These are phyloP conservation scores for Polydesmus complanatus DNA, from an alignment of 2,888 invertebrate genomes.

Conservation along the genomic window DNA sequence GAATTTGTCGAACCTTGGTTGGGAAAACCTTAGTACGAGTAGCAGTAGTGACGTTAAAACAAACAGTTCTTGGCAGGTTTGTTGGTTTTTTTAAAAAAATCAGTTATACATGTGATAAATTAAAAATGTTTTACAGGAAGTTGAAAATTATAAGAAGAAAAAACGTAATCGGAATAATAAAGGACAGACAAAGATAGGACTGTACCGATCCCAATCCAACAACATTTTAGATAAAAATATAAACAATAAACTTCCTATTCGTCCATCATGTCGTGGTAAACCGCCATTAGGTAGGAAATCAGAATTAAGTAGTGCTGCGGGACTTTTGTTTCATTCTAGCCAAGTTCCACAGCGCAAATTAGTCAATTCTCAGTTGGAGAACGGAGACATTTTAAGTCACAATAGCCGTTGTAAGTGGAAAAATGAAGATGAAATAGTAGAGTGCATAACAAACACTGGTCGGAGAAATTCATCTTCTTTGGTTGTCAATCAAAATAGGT, in stretches of 20 bases:
- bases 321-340: too few relatives aligned
- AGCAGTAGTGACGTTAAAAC: not conserved
- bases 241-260: not conserved
- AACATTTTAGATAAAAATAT: not conserved
- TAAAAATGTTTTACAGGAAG: not conserved
- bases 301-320: too few relatives aligned
- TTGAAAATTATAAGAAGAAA: not conserved
- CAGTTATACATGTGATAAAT: not conserved
- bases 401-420: too few relatives aligned
- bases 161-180: not conserved
- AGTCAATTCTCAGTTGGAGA: too few relatives aligned
- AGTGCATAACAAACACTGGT: not conserved
- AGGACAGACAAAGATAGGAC: not conserved
- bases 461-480: not conserved
- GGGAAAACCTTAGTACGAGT: not conserved
- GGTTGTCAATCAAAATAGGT: not conserved
- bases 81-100: not conserved
- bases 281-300: too few relatives aligned
- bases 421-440: too few relatives aligned
- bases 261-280: not conserved
- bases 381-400: too few relatives aligned
- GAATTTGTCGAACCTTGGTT: not conserved
- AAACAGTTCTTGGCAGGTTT: not conserved
- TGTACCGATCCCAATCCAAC: not conserved
- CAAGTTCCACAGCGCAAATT: too few relatives aligned